Evolutionary conservation across 2,113 vertebrate genomes (phyloP).

Genomic region (Hemibagrus wyckioides): DNA sequence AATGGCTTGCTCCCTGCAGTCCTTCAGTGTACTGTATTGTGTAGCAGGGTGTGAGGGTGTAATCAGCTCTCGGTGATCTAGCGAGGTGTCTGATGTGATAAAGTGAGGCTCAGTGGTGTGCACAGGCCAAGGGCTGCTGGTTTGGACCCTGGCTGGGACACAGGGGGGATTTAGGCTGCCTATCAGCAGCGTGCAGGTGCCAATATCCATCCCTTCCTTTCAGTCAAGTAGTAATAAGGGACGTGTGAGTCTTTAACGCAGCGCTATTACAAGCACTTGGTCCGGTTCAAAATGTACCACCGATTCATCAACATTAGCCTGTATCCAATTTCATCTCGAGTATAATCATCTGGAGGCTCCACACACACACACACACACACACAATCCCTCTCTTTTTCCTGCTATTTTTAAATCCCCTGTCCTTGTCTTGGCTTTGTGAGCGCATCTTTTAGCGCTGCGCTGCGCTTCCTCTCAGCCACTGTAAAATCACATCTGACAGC

Average conservation of each 20-base stretch:
- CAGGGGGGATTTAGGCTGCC: conserved; percentile 16
- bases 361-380: not conserved
- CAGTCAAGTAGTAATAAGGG: not conserved
- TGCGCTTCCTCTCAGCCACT: conserved; percentile 67
- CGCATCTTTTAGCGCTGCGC: conserved; percentile 69
- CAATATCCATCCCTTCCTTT: conserved; percentile 38
- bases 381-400: conserved; percentile 61
- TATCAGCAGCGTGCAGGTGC: conserved; percentile 39
- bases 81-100: conserved; percentile 34
- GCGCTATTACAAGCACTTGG: conserved; percentile 23
- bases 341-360: conserved; percentile 21
- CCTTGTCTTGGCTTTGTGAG: conserved; percentile 67
- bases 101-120: not conserved
- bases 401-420: conserved; percentile 70
- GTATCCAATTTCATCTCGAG: conserved; percentile 35
- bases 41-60: conserved; percentile 7
- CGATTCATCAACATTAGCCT: not conserved
- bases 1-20: conserved; percentile 3
- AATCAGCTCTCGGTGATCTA: conserved; percentile 15
- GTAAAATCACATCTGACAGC: conserved; percentile 81
- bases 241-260: not conserved
- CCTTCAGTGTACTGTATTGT: not conserved
- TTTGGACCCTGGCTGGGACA: not conserved
- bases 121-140: not conserved
- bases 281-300: conserved; percentile 5